Evolutionary conservation across 2,888 invertebrate genomes (phyloP).

Genomic region (Cybosia mesomella): DNA sequence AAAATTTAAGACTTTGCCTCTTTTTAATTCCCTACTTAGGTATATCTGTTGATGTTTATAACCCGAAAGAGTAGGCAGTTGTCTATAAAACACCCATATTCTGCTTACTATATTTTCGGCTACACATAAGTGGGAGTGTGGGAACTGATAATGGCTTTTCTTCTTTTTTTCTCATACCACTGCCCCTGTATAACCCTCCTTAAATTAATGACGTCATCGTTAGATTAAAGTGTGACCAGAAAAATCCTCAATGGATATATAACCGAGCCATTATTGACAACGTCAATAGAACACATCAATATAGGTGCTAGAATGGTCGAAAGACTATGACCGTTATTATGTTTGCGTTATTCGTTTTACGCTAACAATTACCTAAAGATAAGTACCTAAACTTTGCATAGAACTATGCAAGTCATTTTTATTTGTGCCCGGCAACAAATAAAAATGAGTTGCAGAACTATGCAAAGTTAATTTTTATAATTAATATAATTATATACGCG

Average conservation of each 20-base stretch:
- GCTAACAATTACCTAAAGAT: not conserved
- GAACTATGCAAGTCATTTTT: not conserved
- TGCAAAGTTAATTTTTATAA: too few relatives aligned
- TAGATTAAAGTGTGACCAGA: not conserved
- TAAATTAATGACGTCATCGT: not conserved
- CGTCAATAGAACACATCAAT: not conserved
- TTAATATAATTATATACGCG: too few relatives aligned
- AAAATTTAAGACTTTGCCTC: not conserved
- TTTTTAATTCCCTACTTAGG: not conserved
- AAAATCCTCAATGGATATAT: not conserved
- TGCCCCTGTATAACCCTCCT: too few relatives aligned
- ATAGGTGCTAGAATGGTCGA: conserved; percentile 5
- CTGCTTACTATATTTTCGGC: not conserved
- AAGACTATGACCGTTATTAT: not conserved
- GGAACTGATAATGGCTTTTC: too few relatives aligned
- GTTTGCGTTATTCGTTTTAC: conserved; percentile 1
- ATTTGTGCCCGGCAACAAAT: not conserved
- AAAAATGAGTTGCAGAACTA: too few relatives aligned
- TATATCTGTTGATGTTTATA: not conserved
- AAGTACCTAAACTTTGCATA: conserved; percentile 7
- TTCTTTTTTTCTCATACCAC: too few relatives aligned
- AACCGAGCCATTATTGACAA: not conserved
- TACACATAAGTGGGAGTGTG: not conserved
- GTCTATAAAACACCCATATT: too few relatives aligned
- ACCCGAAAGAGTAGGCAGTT: too few relatives aligned